phyloP scores from a whole-genome alignment of 2,113 vertebrate species.

The Saguinus imperator region DNA sequence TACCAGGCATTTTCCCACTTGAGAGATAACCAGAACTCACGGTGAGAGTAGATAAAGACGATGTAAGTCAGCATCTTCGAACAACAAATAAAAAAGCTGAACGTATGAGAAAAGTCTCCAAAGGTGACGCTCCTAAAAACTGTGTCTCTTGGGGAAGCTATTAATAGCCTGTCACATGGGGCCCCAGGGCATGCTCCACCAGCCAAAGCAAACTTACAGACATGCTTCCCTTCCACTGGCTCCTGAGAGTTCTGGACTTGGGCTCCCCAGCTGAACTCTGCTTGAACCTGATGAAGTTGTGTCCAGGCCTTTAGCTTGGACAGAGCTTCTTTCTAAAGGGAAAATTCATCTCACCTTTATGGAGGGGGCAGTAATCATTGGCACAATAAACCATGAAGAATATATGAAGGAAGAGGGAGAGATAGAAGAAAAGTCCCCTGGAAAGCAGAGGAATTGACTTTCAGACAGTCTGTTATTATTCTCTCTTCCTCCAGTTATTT shows the following conservation, averaged over 20 bases:
- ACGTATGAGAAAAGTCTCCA: not conserved
- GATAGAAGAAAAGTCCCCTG: not conserved
- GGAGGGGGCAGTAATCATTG: not conserved
- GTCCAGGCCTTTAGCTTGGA: not conserved
- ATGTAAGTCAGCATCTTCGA: constrained; percentile 34
- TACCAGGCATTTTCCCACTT: constrained; percentile 34
- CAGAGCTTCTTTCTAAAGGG: not conserved
- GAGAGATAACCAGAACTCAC: constrained; percentile 40
- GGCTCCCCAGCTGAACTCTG: not conserved
- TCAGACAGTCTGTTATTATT: not conserved
- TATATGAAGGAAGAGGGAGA: not conserved
- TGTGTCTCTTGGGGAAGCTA: not conserved
- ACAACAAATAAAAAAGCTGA: constrained; percentile 33
- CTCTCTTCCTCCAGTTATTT: not conserved
- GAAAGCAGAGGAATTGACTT: no score
- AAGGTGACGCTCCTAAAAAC: not conserved
- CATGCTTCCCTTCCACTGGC: rapidly evolving
- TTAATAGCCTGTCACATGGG: not conserved
- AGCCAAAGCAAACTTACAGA: not conserved
- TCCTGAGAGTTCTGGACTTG: not conserved
- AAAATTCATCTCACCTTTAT: not conserved
- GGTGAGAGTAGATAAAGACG: constrained; percentile 41
- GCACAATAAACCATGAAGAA: not conserved
- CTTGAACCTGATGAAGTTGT: not conserved
- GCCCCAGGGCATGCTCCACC: not conserved